Base-by-base conservation (phyloP, 2,113 vertebrate genomes). In the Sterrhoptilus dennistouni region DNA sequence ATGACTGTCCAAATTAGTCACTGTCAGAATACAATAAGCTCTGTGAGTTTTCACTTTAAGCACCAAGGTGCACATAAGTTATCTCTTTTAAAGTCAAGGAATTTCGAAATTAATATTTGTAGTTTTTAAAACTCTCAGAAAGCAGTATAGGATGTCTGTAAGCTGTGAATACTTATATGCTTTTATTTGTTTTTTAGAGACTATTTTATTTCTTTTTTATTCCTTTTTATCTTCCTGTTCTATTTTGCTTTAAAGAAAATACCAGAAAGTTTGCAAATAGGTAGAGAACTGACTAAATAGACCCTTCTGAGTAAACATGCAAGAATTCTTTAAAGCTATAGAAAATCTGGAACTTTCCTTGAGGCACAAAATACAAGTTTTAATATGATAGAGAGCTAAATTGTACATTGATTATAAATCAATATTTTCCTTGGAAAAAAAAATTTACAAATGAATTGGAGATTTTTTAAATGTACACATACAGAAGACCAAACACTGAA, bases 1-100 rank as follows among this genome's bases (percentile, higher is more conserved):
- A 59, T 90, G 75, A 78, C 70, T 85, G 40, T 44, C 38, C 76
- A 95, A 90, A 95, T 95, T 92, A 94, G 45, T 96, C 84, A 95
- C 91, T 89, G 90, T 95, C 96, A 96, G 76, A 93, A 54, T 59
- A 17, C 27, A 47, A 13, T 9, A 93, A 89, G 31, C 27, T 84
- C 23, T 90, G 56, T 71, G 47, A 81, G 53, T 6, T 66, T 64
- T 71, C 76, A 78, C 21, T 97, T 96, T 88, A 81, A 89, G 13
- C 12, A 86, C 42, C 31, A 42, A 83, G 54, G n/a, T 68, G 11
- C 27, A 78, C 21, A 23, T 61, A 59, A 93, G 28, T 64, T 75
- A 17, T 44, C 11, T n/a, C 85, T 84, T 69, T 45, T 59, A 86
- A 91, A 45, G 5, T 3, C 52, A 78, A 93, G 5, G 7, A 68